Evolutionary conservation across 2,888 invertebrate species (phyloP), one percentile per base, ranked within the genome.

Genomic region (Catocala fraxini): DNA sequence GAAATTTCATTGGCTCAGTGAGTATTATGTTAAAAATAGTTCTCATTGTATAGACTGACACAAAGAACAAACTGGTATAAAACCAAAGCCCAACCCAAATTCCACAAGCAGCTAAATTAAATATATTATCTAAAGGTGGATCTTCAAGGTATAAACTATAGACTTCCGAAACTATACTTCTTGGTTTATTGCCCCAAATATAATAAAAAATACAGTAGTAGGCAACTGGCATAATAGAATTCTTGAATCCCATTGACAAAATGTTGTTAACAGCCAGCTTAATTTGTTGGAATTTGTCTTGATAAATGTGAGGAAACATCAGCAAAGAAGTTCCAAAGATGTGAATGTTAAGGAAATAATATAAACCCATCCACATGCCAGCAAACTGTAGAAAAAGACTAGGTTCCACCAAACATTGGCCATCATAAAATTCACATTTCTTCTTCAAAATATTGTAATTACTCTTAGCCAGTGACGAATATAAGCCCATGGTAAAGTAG

Each of bases 11-110:
- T 70, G 96, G 96, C 88, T 97, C 96, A 0, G 97, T 96, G 41
- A 98, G 88, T 69, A 96, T 95, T 71, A 97, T 94, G 71, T 96
- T 95, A 73, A 97, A 97, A 60, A 97, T 94, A 52, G 96, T 93
- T 79, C 95, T 95, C 96, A 97, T 96, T 6, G 96, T 94, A 77
- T 96, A 95, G 87, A 97, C 95, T 51, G 96, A 97, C 67, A 97
- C 94, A 59, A 96, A 93, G 75, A 97, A 97, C 62, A 97, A 92
- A 43, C 96, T 95, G 6, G 96, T 95, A 70, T 97, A 96, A 51
- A 97, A 89, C 97, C 97, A 97, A 3, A 96, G 89, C 51, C 96
- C 96, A 68, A 96, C 91, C 75, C 96, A 87, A 74, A 97, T 86
- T 10, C 93, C 89, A 35, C 95, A 85, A 42, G 86, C 85, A 7